Evolutionary conservation across 2,888 invertebrate genomes (phyloP), one percentile per base, ranked within the genome.

Genomic region (Allacma fusca): DNA sequence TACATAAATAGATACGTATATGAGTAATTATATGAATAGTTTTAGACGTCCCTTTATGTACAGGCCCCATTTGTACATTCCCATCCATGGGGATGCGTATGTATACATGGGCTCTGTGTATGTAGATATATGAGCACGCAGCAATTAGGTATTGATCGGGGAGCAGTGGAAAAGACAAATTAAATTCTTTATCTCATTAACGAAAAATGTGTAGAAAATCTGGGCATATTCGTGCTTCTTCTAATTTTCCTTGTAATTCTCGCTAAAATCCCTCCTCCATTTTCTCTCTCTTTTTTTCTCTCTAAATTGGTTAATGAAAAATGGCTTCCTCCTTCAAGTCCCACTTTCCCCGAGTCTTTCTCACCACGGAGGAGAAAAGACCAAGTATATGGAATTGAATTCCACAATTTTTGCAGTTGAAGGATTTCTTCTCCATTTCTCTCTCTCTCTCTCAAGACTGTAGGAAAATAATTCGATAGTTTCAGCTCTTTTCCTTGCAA

Each of bases 141-240:
- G 50, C 50, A 50, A 50, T 50, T 50, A 50, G n/a, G 19, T 50
- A 50, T 50, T 50, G 50, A 50, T 50, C 50, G 50, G 50, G 50
- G 50, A 50, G 19, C 9, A 16, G 50, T 50, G 50, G 50, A 50
- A 50, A 50, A 50, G 50, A 50, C 50, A 50, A 12, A 50, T 50
- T 50, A 50, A 50, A 50, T 50, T 50, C 50, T 50, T 50, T 50
- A 50, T 50, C 50, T 50, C 50, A 50, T 50, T 50, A 50, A 50
- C 19, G 19, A 50, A 50, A 50, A 50, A 50, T 50, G 50, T 50
- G 50, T 19, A 16, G 50, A 50, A 50, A 50, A 50, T 50, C 50
- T 50, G 50, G n/a, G 50, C 50, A 50, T 50, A 50, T 50, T 13
- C 50, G 50, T 50, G 50, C 50, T 50, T 50, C 50, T 50, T 50